phyloP scores from a whole-genome alignment of 1,140 invertebrate genomes.

The Pinna nobilis region DNA sequence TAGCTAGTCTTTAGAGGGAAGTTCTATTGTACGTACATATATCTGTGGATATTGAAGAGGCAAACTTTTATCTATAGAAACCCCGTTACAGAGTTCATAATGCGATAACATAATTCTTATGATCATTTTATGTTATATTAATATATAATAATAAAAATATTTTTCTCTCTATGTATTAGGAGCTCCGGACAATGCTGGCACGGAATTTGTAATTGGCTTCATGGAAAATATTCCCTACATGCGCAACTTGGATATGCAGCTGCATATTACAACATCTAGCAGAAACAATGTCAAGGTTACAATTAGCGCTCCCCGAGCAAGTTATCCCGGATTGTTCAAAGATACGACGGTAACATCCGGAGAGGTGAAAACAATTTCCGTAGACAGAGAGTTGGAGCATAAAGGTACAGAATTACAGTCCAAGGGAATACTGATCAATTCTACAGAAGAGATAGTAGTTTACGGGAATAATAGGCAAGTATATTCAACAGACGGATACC shows the following conservation, averaged over 20 bases:
- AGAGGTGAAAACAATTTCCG: not conserved
- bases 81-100: no score
- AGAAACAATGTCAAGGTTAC: not conserved
- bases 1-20: no score
- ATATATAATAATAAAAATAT: no score
- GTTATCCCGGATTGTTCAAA: not conserved
- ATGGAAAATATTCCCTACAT: conserved; percentile 25
- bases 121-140: no score
- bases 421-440: conserved; percentile 42
- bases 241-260: not conserved
- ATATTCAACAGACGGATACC: conserved; percentile 54
- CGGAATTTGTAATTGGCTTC: conserved; percentile 17
- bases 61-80: no score
- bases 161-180: no score
- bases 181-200: conserved; percentile 15
- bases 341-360: not conserved
- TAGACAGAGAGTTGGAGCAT: conserved; percentile 14
- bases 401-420: not conserved
- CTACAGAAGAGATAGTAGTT: conserved; percentile 48
- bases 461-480: conserved; percentile 52
- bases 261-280: conserved; percentile 12
- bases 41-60: no score
- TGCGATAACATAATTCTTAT: no score
- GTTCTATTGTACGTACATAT: no score
- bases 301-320: conserved; percentile 2